Conservation (phyloP, 2,888 invertebrate species). For the Platycnemis pennipes region DNA sequence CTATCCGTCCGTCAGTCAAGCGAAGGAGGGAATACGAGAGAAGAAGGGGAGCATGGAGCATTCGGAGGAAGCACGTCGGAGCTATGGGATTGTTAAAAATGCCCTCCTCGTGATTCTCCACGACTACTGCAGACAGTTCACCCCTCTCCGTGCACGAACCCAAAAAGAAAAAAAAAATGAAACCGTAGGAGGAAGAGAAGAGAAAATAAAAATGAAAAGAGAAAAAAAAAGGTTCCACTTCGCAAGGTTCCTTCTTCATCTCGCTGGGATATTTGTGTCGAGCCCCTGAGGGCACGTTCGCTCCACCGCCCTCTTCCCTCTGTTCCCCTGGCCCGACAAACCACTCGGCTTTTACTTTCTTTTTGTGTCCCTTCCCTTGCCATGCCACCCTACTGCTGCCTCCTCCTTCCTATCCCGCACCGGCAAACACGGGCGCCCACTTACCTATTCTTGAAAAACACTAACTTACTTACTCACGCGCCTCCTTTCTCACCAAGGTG, state of each 20-base stretch:
- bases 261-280: conserved; percentile 32
- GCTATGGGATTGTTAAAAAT: not conserved
- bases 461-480: not conserved
- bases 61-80: not conserved
- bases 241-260: not conserved
- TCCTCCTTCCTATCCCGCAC: not conserved
- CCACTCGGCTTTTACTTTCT: not conserved
- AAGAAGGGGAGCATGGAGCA: not conserved
- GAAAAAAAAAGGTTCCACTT: not conserved
- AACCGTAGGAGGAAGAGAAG: not conserved
- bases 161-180: not conserved
- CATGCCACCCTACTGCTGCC: not conserved
- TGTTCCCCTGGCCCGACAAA: not conserved
- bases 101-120: not conserved
- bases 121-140: not conserved
- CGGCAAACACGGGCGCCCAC: not conserved
- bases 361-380: not conserved
- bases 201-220: not conserved
- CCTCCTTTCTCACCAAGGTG: not conserved
- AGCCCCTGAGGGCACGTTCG: not conserved
- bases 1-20: not conserved
- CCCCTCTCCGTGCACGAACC: not conserved
- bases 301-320: not conserved
- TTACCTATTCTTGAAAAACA: conserved; percentile 29
- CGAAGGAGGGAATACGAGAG: not conserved